phyloP scores from a whole-genome alignment of 2,888 invertebrate genomes.

The Heliconius hortense region DNA sequence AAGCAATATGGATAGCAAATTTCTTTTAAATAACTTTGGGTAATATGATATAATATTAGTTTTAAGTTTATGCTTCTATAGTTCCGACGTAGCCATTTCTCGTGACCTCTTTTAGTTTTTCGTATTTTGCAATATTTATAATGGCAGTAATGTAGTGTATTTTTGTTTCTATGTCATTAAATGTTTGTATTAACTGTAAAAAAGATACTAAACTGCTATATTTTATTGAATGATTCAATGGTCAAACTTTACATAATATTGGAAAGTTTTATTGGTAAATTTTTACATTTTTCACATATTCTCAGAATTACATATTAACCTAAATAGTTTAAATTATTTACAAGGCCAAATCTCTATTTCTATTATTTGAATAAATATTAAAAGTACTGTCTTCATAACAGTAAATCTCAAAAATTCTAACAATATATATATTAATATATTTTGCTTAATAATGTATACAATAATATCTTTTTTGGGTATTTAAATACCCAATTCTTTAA shows the following conservation, averaged over 20 bases:
- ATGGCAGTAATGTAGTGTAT: neutral
- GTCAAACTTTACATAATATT: constrained; percentile 11
- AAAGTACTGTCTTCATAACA: neutral
- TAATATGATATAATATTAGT: constrained; percentile 46
- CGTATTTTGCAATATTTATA: constrained; percentile 1
- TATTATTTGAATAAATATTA: no score
- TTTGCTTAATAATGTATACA: no score
- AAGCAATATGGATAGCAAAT: constrained; percentile 66
- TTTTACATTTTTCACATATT: neutral
- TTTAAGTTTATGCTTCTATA: constrained; percentile 33
- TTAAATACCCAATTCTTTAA: no score
- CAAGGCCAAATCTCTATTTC: no score
- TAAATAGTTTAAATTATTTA: neutral
- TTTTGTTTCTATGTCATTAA: neutral
- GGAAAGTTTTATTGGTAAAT: constrained; percentile 5
- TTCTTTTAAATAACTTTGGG: constrained; percentile 71
- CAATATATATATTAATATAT: neutral
- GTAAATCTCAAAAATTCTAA: neutral
- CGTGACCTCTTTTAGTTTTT: constrained; percentile 46
- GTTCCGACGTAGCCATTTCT: constrained; percentile 44
- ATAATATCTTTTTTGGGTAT: no score
- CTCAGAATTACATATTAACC: neutral
- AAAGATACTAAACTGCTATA: neutral
- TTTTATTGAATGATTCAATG: neutral
- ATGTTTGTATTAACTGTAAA: neutral